phyloP scores from a whole-genome alignment of 2,113 vertebrate genomes.

The Petroica traversi region DNA sequence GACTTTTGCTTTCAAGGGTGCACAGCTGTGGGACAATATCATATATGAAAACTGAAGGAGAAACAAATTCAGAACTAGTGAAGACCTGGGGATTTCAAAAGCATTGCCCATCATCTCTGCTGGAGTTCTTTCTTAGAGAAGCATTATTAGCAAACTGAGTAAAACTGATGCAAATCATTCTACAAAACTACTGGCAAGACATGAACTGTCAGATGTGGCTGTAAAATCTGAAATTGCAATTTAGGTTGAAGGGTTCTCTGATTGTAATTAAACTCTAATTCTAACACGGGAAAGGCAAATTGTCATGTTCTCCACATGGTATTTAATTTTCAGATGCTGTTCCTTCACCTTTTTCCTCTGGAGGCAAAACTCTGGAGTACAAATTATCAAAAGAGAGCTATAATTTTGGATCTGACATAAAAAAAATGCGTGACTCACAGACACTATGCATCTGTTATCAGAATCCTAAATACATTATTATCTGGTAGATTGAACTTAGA shows the following conservation, averaged over 20 bases:
- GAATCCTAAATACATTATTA: slow-evolving; percentile 25
- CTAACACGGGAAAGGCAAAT: not conserved
- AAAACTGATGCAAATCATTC: not conserved
- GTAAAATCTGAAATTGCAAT: not conserved
- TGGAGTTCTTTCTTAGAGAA: not conserved
- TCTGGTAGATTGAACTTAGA: not conserved
- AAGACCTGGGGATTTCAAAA: not conserved
- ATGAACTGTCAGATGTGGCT: not conserved
- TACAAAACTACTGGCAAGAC: not conserved
- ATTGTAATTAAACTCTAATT: slow-evolving; percentile 33
- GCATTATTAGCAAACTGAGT: not conserved
- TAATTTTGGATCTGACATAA: slow-evolving; percentile 39
- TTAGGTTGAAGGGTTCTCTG: not conserved
- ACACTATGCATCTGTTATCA: not conserved
- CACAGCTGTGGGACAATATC: not conserved
- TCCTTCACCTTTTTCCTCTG: slow-evolving; percentile 18
- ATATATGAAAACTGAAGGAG: not conserved
- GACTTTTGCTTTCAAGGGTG: not conserved
- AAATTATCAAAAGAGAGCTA: not conserved
- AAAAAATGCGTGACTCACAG: slow-evolving; percentile 5
- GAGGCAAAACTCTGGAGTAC: not conserved
- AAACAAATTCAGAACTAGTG: not conserved
- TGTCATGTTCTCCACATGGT: not conserved
- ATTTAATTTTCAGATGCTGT: slow-evolving; percentile 18
- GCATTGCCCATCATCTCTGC: not conserved